Evolutionary conservation across 2,113 vertebrate genomes (phyloP).

Genomic region (Gobius niger): DNA sequence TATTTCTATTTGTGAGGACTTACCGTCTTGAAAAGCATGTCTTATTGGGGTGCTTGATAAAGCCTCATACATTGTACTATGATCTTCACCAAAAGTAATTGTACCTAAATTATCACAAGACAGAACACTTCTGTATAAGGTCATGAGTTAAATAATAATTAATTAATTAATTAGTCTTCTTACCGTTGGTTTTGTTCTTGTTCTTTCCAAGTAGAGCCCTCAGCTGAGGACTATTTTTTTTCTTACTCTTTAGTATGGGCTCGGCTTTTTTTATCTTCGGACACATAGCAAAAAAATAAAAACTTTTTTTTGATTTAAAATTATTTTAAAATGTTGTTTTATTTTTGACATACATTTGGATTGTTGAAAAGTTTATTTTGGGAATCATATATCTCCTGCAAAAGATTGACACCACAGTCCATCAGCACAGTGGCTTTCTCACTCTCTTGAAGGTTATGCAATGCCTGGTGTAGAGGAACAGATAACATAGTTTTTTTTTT

Average conservation of each 20-base stretch:
- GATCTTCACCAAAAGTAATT: constrained; percentile 78
- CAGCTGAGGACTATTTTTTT: constrained; percentile 73
- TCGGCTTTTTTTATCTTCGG: constrained; percentile 22
- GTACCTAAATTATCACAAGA: constrained; percentile 31
- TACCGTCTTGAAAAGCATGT: constrained; percentile 80
- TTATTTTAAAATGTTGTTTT: background rate
- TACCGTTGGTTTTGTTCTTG: constrained; percentile 68
- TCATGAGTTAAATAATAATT: background rate
- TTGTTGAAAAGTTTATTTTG: constrained; percentile 24
- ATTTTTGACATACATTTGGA: constrained; percentile 15
- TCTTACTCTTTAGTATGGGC: constrained; percentile 59
- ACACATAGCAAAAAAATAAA: background rate
- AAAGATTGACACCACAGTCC: constrained; percentile 81
- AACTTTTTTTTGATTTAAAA: too few relatives aligned
- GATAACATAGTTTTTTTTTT: background rate
- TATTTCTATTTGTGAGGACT: background rate
- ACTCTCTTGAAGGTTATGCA: constrained; percentile 79
- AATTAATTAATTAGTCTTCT: background rate
- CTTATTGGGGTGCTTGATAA: constrained; percentile 78
- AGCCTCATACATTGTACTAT: constrained; percentile 76
- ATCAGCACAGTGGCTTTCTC: constrained; percentile 78
- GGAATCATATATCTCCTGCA: constrained; percentile 68
- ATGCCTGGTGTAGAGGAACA: constrained; percentile 69
- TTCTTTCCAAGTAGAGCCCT: constrained; percentile 74
- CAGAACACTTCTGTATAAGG: constrained; percentile 6